Percentiles rank a stretch among this genome's conserved stretches.
Conservation (phyloP, 2,888 invertebrate species). For the Heliconius hortense region DNA sequence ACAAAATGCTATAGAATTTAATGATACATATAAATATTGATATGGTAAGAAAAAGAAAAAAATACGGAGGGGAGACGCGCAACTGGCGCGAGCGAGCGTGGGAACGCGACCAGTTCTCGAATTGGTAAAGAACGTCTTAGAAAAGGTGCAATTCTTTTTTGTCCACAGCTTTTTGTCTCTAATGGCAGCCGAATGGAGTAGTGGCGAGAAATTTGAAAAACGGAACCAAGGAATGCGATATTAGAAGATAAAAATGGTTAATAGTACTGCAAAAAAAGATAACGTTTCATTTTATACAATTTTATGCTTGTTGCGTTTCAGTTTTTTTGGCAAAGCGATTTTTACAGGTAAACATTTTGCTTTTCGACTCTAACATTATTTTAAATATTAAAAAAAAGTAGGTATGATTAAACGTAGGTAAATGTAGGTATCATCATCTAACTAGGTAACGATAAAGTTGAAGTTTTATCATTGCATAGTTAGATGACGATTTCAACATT, state of each 20-base stretch:
- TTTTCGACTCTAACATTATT: background rate
- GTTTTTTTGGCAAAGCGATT: background rate
- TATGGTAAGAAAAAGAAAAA: constrained; percentile 64
- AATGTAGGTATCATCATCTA: background rate
- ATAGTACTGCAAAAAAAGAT: constrained; percentile 29
- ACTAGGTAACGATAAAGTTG: background rate
- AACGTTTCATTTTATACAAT: constrained; percentile 22
- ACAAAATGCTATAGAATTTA: constrained; percentile 36
- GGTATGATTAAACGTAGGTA: too few relatives aligned
- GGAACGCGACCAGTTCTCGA: constrained; percentile 79
- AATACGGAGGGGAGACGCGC: constrained; percentile 71
- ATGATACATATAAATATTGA: constrained; percentile 49
- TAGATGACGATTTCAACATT: too few relatives aligned
- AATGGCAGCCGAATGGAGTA: constrained; percentile 59
- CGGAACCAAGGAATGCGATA: constrained; percentile 57
- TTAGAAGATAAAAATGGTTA: constrained; percentile 41
- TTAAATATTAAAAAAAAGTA: background rate
- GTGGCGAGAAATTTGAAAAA: constrained; percentile 54
- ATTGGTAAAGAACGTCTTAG: constrained; percentile 75
- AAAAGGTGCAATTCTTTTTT: constrained; percentile 80
- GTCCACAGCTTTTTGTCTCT: constrained; percentile 65
- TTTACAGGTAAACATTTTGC: background rate
- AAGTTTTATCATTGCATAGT: too few relatives aligned
- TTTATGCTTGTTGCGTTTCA: background rate
- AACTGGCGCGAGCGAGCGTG: constrained; percentile 81